phyloP scores from a whole-genome alignment of 2,113 vertebrate species.

The Chelonoidis abingdonii region DNA sequence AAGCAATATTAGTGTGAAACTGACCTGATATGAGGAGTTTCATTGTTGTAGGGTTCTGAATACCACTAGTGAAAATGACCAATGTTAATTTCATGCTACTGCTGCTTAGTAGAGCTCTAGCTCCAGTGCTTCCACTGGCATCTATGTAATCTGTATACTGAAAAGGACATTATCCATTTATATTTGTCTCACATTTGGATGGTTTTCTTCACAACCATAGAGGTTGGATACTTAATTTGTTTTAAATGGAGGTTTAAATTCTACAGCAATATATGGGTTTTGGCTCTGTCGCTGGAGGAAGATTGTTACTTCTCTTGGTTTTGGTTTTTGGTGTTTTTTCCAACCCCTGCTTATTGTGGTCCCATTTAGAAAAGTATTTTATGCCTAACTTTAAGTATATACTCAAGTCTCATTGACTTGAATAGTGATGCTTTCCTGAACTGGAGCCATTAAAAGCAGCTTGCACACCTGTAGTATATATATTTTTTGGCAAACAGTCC shows the following conservation, averaged over 20 bases:
- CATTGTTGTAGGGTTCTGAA: not conserved
- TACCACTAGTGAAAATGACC: not conserved
- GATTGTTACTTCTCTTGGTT: not conserved
- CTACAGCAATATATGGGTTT: fast-evolving
- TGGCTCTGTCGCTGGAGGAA: not conserved
- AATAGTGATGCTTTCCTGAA: not conserved
- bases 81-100: not conserved
- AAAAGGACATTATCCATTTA: not conserved
- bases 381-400: not conserved
- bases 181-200: fast-evolving
- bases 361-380: not conserved
- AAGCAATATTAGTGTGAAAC: not conserved
- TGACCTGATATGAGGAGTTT: not conserved
- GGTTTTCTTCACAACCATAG: not conserved
- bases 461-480: not conserved
- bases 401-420: not conserved
- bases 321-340: not conserved
- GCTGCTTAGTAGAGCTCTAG: not conserved
- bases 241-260: not conserved
- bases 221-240: not conserved
- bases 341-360: not conserved
- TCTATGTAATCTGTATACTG: not conserved
- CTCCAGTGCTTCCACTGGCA: too few species aligned
- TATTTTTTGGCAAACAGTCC: not conserved
- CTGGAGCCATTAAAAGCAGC: not conserved